Base-by-base conservation (phyloP, 2,888 invertebrate genomes). In the Agonopterix arenella region DNA sequence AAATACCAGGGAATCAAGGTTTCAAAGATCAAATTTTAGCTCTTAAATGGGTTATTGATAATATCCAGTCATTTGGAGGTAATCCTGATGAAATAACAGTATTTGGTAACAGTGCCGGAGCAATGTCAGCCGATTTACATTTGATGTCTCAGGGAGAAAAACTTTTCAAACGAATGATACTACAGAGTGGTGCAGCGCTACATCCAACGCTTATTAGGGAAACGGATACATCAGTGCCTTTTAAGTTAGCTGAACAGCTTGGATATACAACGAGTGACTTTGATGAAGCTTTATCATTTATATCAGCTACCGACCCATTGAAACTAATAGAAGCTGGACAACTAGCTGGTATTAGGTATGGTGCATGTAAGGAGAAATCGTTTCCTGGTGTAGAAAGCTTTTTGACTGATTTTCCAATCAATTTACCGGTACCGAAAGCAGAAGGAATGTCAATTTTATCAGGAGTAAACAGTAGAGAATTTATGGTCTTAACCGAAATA, bases 1-100 rank as follows among this genome's bases (percentile, higher is more conserved):
- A 68, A 44, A 60, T 72, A 9, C 69, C 79, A 2, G 81, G 80
- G n/a, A 82, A 82, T 46, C 73, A 76, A 56, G 81, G 82, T 0
- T 56, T 82, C 0, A 80, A 79, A 61, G 82, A 82, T 48, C 81
- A 81, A 55, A 42, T 63, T 0, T 16, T 67, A 9, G 81, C 73
- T 38, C 54, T 82, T 4, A 66, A 64, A 56, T 82, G 81, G 81
- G 60, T 82, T 0, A 72, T 70, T 48, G 51, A 70, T 4, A 73
- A 80, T 43, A 80, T 81, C 28, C 62, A 58, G 53, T 66, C 72
- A 0, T 82, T 81, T 51, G 79, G 79, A 45, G 82, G 82, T 10
- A 71, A 81, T 53, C 50, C 59, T 2, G 51, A 70, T 46, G 63
- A 67, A 54, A 67, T 82, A 36, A 82, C 80, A 9, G 36, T 74